A percentile compares a stretch with the other conserved stretches of the same genome.
Conservation (phyloP, 1,140 invertebrate genomes). For the Caenorhabditis briggsae region DNA sequence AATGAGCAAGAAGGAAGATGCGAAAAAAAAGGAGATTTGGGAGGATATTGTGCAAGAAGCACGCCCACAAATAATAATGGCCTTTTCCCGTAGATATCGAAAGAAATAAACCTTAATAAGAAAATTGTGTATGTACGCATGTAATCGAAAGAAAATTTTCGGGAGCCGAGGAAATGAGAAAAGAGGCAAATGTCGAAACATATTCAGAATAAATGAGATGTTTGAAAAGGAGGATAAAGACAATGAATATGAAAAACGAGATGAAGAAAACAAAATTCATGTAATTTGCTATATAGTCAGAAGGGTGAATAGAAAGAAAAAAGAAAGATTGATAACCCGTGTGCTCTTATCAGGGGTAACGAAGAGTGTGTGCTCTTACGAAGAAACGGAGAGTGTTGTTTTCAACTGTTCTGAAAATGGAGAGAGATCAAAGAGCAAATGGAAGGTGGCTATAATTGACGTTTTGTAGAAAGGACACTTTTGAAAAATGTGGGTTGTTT, state of each 20-base stretch:
- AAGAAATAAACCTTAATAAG: neutral
- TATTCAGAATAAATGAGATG: too few relatives aligned
- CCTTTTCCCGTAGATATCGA: neutral
- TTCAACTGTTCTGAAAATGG: constrained; percentile 9
- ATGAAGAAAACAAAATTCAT: neutral
- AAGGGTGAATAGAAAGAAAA: neutral
- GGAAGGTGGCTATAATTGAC: neutral
- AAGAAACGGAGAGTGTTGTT: constrained; percentile 33
- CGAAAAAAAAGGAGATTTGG: neutral
- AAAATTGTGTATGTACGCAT: neutral
- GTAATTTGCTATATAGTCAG: neutral
- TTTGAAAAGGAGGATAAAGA: neutral
- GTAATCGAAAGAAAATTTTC: too few relatives aligned
- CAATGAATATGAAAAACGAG: neutral
- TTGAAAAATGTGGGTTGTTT: too few relatives aligned
- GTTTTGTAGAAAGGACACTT: neutral
- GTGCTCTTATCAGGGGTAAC: constrained; percentile 11
- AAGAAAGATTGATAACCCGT: constrained; percentile 24
- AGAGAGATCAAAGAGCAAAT: neutral
- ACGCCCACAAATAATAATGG: constrained; percentile 35
- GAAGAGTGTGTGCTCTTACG: neutral
- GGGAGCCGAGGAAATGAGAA: too few relatives aligned
- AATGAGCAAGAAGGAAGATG: neutral
- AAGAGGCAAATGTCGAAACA: too few relatives aligned
- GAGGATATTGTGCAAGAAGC: neutral